Evolutionary conservation across 2,797 vertebrate genomes (phyloP).

Genomic region (Cossypha heuglini): DNA sequence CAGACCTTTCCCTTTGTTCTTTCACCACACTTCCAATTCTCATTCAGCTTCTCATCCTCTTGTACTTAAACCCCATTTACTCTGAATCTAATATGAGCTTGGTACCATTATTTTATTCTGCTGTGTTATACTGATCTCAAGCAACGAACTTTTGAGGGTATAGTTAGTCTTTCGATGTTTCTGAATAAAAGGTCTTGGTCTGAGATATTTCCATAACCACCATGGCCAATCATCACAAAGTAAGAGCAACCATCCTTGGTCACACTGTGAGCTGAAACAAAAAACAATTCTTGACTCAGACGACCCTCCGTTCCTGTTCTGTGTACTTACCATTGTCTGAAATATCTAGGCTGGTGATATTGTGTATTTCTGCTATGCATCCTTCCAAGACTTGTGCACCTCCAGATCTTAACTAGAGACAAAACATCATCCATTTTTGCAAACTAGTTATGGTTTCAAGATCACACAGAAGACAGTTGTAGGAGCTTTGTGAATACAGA

Average conservation of each 20-base stretch:
- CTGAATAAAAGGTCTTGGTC: not conserved
- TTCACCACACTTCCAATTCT: not conserved
- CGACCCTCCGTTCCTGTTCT: not conserved
- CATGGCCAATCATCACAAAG: not conserved
- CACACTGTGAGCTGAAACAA: not conserved
- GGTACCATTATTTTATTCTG: not conserved
- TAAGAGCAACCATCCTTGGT: not conserved
- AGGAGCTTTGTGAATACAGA: slow-evolving; percentile 19
- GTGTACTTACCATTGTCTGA: slow-evolving; percentile 91
- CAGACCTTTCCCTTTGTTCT: not conserved
- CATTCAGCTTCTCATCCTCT: not conserved
- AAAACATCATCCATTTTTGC: slow-evolving; percentile 50
- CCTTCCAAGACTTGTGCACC: slow-evolving; percentile 97
- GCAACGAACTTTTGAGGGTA: not conserved
- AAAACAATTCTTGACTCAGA: not conserved
- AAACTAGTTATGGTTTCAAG: not conserved
- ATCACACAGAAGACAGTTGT: not conserved
- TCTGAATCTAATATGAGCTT: not conserved
- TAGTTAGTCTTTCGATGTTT: not conserved
- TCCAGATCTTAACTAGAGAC: slow-evolving; percentile 88
- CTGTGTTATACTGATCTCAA: not conserved
- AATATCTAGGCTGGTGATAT: slow-evolving; percentile 94
- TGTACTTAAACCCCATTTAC: not conserved
- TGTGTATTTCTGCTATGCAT: slow-evolving; percentile 96
- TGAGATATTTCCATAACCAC: not conserved